phyloP scores from a whole-genome alignment of 2,113 vertebrate species.

The Gymnorhina tibicen region DNA sequence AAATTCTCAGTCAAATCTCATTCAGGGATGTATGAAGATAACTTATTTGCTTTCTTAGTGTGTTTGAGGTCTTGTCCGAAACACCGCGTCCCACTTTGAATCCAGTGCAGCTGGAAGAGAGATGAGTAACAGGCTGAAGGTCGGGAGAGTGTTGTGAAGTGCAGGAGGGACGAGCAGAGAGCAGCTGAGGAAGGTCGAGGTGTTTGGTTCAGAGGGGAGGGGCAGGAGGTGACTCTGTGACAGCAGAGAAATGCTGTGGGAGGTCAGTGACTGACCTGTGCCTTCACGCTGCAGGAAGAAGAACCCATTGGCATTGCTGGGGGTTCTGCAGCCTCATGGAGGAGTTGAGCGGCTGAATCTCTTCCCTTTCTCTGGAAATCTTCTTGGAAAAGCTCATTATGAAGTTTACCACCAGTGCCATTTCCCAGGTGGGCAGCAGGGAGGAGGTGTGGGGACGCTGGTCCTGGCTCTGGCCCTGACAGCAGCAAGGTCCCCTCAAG shows the following conservation, averaged over 20 bases:
- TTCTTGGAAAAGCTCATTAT: neutral
- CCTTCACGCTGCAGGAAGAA: neutral
- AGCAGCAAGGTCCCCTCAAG: neutral
- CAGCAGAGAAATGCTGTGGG: neutral
- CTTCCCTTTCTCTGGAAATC: neutral
- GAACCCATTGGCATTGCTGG: rapidly evolving
- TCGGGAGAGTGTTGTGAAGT: rapidly evolving
- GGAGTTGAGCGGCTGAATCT: neutral
- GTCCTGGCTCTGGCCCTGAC: neutral
- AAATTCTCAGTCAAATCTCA: neutral
- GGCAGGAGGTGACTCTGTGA: neutral
- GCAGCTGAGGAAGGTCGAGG: neutral
- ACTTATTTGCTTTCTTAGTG: neutral
- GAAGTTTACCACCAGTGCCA: rapidly evolving
- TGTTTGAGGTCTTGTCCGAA: neutral
- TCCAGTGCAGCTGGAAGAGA: rapidly evolving
- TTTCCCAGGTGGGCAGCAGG: neutral
- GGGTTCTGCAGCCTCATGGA: neutral
- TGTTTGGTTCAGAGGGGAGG: neutral
- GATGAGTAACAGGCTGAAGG: neutral
- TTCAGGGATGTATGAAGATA: neutral
- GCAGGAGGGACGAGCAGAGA: neutral
- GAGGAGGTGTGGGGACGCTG: neutral
- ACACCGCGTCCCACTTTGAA: rapidly evolving
- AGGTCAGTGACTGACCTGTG: neutral